Percentiles rank a stretch among this genome's conserved stretches.
Conservation (phyloP, 2,888 invertebrate species). For the Sthenelais limicola region DNA sequence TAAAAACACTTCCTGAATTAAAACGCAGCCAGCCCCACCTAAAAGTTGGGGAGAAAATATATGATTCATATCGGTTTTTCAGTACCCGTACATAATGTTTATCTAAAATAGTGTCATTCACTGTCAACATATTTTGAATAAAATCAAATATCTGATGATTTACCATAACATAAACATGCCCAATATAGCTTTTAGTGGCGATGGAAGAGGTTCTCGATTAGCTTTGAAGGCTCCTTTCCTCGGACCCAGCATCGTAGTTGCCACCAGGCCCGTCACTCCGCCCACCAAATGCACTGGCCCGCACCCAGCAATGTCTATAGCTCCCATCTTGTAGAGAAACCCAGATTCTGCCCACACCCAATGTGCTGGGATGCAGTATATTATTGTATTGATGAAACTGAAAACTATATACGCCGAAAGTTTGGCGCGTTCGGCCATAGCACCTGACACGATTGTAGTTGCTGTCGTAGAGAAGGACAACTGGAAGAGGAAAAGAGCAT, state of each 20-base stretch:
- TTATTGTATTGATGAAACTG: slow-evolving; percentile 63
- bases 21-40: slow-evolving; percentile 94
- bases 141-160: slow-evolving; percentile 30
- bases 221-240: slow-evolving; percentile 79
- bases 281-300: slow-evolving; percentile 76
- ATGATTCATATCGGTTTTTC: slow-evolving; percentile 5
- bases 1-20: slow-evolving; percentile 83
- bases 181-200: slow-evolving; percentile 57
- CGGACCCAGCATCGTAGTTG: slow-evolving; percentile 90
- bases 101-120: not conserved
- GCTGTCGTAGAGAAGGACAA: slow-evolving; percentile 89
- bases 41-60: slow-evolving; percentile 17
- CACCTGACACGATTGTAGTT: slow-evolving; percentile 72
- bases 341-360: slow-evolving; percentile 59
- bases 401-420: slow-evolving; percentile 65
- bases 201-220: slow-evolving; percentile 14
- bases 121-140: not conserved
- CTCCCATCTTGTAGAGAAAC: slow-evolving; percentile 53
- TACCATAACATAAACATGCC: slow-evolving; percentile 65
- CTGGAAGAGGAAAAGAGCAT: slow-evolving; percentile 46
- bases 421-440: slow-evolving; percentile 69
- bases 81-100: not conserved
- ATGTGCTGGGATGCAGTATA: slow-evolving; percentile 73
- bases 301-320: slow-evolving; percentile 51
- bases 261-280: slow-evolving; percentile 83